Conservation (phyloP, 2,888 invertebrate genomes). For the Netelia melanura region DNA sequence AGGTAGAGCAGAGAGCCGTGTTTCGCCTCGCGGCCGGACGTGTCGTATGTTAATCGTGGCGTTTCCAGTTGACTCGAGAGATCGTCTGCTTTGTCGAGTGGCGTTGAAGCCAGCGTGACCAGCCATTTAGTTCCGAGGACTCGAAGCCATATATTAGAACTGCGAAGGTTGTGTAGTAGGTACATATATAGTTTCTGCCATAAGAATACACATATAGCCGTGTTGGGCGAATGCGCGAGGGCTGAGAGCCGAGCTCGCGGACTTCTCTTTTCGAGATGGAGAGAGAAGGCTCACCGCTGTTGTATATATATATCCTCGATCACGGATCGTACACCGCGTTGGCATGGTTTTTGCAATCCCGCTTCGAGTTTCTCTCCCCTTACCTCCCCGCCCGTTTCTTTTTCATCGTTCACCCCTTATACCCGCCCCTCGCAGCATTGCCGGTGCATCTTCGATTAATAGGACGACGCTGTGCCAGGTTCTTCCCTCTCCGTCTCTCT, state of each 20-base stretch:
- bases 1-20: slow-evolving; percentile 62
- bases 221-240: slow-evolving; percentile 49
- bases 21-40: slow-evolving; percentile 70
- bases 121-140: slow-evolving; percentile 70
- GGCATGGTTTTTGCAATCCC: slow-evolving; percentile 68
- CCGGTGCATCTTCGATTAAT: slow-evolving; percentile 68
- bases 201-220: slow-evolving; percentile 14
- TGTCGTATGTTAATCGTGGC: slow-evolving; percentile 73
- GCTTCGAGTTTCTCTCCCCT: slow-evolving; percentile 55
- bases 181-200: not conserved
- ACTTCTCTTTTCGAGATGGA: slow-evolving; percentile 45
- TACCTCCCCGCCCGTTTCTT: slow-evolving; percentile 17
- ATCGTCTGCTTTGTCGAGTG: slow-evolving; percentile 69
- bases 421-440: slow-evolving; percentile 46
- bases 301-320: slow-evolving; percentile 52
- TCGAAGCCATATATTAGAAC: slow-evolving; percentile 68
- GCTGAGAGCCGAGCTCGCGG: slow-evolving; percentile 48
- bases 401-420: slow-evolving; percentile 47
- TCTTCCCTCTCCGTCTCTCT: slow-evolving; percentile 32
- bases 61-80: slow-evolving; percentile 69
- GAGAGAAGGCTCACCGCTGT: not conserved
- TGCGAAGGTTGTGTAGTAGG: slow-evolving; percentile 47
- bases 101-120: slow-evolving; percentile 70
- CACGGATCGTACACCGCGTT: slow-evolving; percentile 63
- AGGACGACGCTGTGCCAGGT: slow-evolving; percentile 62